These are phyloP conservation scores for Centropus unirufus DNA, from an alignment of 2,113 vertebrate species.

Conservation along the genomic window DNA sequence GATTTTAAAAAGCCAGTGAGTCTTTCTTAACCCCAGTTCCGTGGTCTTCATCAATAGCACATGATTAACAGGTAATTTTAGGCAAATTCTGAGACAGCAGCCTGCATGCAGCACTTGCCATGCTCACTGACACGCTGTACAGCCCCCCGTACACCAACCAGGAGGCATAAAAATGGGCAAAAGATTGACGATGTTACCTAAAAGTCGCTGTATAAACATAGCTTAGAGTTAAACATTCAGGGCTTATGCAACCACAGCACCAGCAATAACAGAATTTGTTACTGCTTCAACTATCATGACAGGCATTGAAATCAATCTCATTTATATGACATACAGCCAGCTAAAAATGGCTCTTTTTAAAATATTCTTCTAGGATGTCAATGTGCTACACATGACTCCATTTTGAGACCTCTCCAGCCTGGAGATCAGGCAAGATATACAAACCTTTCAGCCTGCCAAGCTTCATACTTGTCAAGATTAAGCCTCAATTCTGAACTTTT, in stretches of 20 bases:
- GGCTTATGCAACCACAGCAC: background rate
- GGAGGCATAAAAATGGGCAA: background rate
- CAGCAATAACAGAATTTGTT: conserved; percentile 29
- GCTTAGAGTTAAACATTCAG: background rate
- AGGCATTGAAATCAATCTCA: conserved; percentile 55
- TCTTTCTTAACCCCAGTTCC: background rate
- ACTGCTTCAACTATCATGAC: conserved; percentile 32
- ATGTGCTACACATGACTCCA: background rate
- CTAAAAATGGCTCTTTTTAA: background rate
- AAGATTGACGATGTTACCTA: background rate
- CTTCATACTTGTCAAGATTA: conserved; percentile 9
- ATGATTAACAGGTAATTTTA: background rate
- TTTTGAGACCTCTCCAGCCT: conserved; percentile 53
- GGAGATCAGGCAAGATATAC: conserved; percentile 52
- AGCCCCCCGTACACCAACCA: background rate
- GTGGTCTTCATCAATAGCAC: background rate
- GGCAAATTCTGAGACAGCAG: background rate
- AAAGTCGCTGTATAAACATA: background rate
- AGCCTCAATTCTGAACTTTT: background rate
- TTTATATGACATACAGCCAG: conserved; percentile 23
- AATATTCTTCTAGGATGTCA: conserved; percentile 27
- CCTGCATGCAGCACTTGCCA: background rate
- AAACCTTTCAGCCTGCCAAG: conserved; percentile 45
- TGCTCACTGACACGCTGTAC: background rate
- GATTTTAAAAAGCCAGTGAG: background rate